These are phyloP conservation scores for Brachyalestes nurse DNA, from an alignment of 2,797 vertebrate genomes.

Conservation along the genomic window DNA sequence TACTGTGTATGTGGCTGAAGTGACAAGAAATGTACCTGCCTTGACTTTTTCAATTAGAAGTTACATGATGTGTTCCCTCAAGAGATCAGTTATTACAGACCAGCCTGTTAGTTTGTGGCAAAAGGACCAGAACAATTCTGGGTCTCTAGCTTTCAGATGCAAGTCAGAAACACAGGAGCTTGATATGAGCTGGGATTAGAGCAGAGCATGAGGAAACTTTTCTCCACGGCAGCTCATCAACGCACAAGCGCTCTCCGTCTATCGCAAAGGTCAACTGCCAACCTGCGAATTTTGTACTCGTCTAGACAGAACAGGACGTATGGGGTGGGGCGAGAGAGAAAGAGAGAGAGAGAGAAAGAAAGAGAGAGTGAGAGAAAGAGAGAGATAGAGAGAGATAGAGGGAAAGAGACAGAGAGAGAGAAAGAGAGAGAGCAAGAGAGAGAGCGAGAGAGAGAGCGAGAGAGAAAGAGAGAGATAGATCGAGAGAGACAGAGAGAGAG, in stretches of 20 bases:
- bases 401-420: too few species aligned
- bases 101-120: too few species aligned
- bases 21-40: too few species aligned
- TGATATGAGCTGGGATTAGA: not conserved
- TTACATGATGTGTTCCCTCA: not conserved
- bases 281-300: slow-evolving; percentile 13
- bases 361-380: too few species aligned
- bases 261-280: slow-evolving; percentile 33
- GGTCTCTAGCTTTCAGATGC: not conserved
- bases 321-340: not conserved
- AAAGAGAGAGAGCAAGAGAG: too few species aligned
- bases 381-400: too few species aligned
- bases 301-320: not conserved
- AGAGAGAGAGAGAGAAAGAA: not conserved
- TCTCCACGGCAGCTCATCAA: not conserved
- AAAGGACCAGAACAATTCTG: not conserved
- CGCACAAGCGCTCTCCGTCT: not conserved
- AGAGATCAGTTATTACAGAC: too few species aligned
- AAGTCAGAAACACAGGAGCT: not conserved
- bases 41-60: not conserved
- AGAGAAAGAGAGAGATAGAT: too few species aligned
- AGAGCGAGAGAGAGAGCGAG: too few species aligned
- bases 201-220: not conserved
- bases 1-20: too few species aligned
- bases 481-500: too few species aligned